These are phyloP conservation scores for Bradysia coprophila DNA, from an alignment of 1,140 invertebrate species.

Conservation along the genomic window DNA sequence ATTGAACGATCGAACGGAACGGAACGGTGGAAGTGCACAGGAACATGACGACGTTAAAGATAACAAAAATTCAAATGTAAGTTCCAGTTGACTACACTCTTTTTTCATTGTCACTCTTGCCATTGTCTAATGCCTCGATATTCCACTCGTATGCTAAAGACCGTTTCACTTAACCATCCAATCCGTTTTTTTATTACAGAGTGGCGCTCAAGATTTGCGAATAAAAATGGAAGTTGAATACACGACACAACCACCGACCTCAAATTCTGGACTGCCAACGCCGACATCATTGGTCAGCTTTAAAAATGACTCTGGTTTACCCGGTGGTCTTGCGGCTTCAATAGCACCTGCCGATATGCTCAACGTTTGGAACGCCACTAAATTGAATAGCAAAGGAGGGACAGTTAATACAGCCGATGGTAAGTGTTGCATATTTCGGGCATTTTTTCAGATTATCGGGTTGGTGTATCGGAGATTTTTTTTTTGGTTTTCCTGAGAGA, in stretches of 20 bases:
- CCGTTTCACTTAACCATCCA: too few species aligned
- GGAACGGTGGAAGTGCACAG: slow-evolving; percentile 17
- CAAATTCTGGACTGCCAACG: slow-evolving; percentile 28
- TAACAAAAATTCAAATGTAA: background rate
- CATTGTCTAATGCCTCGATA: too few species aligned
- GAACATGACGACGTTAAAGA: slow-evolving; percentile 21
- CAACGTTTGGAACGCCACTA: slow-evolving; percentile 24
- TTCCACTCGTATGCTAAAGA: too few species aligned
- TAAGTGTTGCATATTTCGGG: slow-evolving; percentile 4
- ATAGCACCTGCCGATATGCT: slow-evolving; percentile 23
- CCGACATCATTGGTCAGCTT: slow-evolving; percentile 27
- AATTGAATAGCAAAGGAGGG: slow-evolving; percentile 23
- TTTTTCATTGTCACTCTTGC: too few species aligned
- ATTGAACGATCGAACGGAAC: slow-evolving; percentile 20
- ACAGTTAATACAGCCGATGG: slow-evolving; percentile 23
- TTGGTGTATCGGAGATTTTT: background rate
- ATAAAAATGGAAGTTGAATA: slow-evolving; percentile 35
- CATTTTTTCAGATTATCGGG: slow-evolving; percentile 1
- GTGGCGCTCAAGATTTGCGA: slow-evolving; percentile 30
- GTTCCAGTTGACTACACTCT: too few species aligned
- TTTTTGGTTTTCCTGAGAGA: background rate
- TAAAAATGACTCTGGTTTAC: slow-evolving; percentile 25
- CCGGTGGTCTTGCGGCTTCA: slow-evolving; percentile 17
- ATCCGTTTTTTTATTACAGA: slow-evolving; percentile 10
- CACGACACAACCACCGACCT: slow-evolving; percentile 25